Conservation (phyloP, 1,140 invertebrate genomes). For the Popillia japonica region DNA sequence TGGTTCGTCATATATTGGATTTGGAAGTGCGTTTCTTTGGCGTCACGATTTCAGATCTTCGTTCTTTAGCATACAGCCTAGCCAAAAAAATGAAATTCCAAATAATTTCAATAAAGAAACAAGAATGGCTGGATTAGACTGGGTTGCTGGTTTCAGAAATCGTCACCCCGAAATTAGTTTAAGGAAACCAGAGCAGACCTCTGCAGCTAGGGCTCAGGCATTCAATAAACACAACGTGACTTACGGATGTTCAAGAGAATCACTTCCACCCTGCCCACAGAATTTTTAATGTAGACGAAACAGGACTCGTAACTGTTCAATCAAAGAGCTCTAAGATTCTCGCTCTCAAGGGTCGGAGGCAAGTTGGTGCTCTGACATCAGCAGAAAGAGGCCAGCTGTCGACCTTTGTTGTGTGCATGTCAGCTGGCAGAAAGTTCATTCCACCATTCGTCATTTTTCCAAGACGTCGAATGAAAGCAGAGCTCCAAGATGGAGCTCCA, state of each 20-base stretch:
- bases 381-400: slow-evolving; percentile 29
- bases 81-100: not conserved
- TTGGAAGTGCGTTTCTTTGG: slow-evolving; percentile 50
- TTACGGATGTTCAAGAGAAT: slow-evolving; percentile 15
- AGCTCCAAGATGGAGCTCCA: slow-evolving; percentile 52
- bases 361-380: slow-evolving; percentile 56
- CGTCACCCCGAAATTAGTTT: not conserved
- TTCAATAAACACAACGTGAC: slow-evolving; percentile 24
- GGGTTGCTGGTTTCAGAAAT: slow-evolving; percentile 9
- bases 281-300: slow-evolving; percentile 2
- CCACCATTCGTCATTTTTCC: slow-evolving; percentile 52
- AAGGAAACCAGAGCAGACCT: slow-evolving; percentile 10
- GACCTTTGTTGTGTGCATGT: slow-evolving; percentile 46
- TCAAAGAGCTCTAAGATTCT: slow-evolving; percentile 60
- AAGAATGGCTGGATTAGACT: slow-evolving; percentile 11
- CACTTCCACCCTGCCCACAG: slow-evolving; percentile 26
- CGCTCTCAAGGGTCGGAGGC: slow-evolving; percentile 55
- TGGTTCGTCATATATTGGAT: slow-evolving; percentile 21
- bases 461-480: slow-evolving; percentile 42
- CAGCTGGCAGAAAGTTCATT: slow-evolving; percentile 44
- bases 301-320: slow-evolving; percentile 52
- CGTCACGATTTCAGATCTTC: slow-evolving; percentile 44
- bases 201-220: slow-evolving; percentile 8
- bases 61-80: slow-evolving; percentile 42
- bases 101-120: slow-evolving; percentile 10